Percentiles rank a stretch among this genome's conserved stretches.
Evolutionary conservation across 92 coral and sea anemone species (phyloP).

Genomic region (Epizoanthus stellaris): DNA sequence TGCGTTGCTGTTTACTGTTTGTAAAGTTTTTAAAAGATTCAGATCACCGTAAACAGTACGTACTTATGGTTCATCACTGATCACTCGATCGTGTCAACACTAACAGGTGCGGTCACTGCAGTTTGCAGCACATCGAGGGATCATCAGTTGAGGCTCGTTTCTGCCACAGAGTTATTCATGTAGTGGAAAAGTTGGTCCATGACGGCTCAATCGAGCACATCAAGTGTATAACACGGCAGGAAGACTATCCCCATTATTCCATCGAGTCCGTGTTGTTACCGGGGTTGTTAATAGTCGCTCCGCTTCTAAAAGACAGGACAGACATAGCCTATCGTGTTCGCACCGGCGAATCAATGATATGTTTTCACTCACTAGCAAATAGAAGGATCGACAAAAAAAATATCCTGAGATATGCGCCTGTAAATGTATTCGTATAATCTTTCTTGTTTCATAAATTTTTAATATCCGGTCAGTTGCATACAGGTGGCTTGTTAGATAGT

Average conservation of each 20-base stretch:
- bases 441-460: neutral
- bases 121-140: constrained; percentile 6
- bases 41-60: neutral
- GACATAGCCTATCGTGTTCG: constrained; percentile 4
- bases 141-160: neutral
- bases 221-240: constrained; percentile 11
- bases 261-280: constrained; percentile 9
- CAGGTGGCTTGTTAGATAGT: constrained; percentile 36
- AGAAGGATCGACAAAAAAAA: neutral
- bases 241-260: constrained; percentile 7
- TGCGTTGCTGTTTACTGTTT: constrained; percentile 3
- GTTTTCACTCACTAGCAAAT: neutral
- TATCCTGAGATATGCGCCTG: constrained; percentile 1
- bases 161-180: neutral
- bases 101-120: neutral
- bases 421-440: neutral
- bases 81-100: no score
- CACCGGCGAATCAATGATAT: constrained; percentile 13
- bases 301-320: neutral
- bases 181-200: neutral
- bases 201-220: constrained; percentile 11
- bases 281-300: constrained; percentile 14
- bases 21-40: neutral
- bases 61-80: no score
- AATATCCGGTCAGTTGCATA: neutral